Conservation (phyloP, 2,797 vertebrate genomes). For the Pipistrellus kuhlii region DNA sequence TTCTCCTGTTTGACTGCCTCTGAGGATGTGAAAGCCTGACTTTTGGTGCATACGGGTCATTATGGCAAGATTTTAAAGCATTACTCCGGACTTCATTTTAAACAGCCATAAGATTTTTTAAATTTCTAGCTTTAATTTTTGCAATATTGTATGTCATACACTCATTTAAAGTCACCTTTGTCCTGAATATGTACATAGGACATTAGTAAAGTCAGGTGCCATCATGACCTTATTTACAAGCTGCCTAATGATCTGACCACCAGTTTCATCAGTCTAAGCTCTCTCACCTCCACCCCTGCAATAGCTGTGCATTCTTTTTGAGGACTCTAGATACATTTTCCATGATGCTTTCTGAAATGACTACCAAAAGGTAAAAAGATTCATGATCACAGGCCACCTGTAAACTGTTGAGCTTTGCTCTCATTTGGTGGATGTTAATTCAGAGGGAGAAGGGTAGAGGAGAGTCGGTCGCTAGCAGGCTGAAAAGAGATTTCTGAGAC, state of each 20-base stretch:
- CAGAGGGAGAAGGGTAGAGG: neutral
- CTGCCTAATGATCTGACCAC: neutral
- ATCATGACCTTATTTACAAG: neutral
- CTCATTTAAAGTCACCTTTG: slow-evolving; percentile 16
- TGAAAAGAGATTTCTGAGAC: neutral
- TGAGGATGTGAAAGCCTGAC: neutral
- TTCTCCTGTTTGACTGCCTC: neutral
- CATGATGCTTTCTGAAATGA: neutral
- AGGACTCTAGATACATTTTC: neutral
- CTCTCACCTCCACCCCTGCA: neutral
- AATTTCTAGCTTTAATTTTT: neutral
- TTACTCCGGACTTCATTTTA: neutral
- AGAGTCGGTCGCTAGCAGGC: neutral
- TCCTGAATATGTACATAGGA: neutral
- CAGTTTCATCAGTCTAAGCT: neutral
- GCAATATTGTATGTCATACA: neutral
- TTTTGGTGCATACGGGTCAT: neutral
- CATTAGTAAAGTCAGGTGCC: neutral
- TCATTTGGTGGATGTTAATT: neutral
- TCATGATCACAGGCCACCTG: neutral
- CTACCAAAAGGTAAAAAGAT: neutral
- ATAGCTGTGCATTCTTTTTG: neutral
- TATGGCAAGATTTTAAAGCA: neutral
- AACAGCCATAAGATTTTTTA: neutral
- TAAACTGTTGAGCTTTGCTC: neutral